phyloP scores from a whole-genome alignment of 2,113 vertebrate species.

The Aphyosemion australe region DNA sequence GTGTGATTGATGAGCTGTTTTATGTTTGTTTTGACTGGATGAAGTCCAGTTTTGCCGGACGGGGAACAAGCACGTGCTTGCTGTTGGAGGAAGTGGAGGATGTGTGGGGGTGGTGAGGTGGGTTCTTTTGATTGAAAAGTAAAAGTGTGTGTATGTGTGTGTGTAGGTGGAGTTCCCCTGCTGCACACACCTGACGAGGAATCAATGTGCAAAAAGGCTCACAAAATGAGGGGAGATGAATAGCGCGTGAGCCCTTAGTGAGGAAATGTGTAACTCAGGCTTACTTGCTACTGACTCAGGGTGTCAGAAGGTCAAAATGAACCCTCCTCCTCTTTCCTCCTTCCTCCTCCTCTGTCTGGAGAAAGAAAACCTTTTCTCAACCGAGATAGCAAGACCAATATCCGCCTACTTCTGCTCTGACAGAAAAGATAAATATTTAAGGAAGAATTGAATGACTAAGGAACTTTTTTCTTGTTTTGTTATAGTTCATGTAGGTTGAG shows the following conservation, averaged over 20 bases:
- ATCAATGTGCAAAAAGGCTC: conserved; percentile 20
- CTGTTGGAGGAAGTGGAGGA: conserved; percentile 49
- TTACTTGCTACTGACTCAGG: conserved; percentile 44
- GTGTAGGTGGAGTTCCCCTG: conserved; percentile 30
- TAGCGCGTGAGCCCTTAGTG: conserved; percentile 6
- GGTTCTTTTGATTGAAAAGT: conserved; percentile 20
- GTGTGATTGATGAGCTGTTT: conserved; percentile 73
- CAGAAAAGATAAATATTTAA: conserved; percentile 71
- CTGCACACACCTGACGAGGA: conserved; percentile 46
- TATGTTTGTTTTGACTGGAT: conserved; percentile 76
- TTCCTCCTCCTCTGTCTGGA: conserved; percentile 44
- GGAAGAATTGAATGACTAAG: conserved; percentile 38
- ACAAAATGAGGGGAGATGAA: conserved; percentile 18
- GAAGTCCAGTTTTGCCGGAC: conserved; percentile 59
- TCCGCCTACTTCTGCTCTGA: conserved; percentile 58
- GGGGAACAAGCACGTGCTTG: conserved; percentile 52
- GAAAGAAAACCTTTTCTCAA: conserved; percentile 52
- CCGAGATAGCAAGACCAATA: conserved; percentile 58
- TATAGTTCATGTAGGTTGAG: conserved; percentile 8
- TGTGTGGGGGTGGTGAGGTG: conserved; percentile 3
- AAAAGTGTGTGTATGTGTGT: conserved; percentile 35
- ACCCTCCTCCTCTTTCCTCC: conserved; percentile 37
- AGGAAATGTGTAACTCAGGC: conserved; percentile 37
- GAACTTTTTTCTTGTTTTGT: conserved; percentile 11
- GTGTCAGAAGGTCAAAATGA: conserved; percentile 50